Conservation (phyloP, 2,888 invertebrate genomes). For the Mesorhabditis spiculigera region DNA sequence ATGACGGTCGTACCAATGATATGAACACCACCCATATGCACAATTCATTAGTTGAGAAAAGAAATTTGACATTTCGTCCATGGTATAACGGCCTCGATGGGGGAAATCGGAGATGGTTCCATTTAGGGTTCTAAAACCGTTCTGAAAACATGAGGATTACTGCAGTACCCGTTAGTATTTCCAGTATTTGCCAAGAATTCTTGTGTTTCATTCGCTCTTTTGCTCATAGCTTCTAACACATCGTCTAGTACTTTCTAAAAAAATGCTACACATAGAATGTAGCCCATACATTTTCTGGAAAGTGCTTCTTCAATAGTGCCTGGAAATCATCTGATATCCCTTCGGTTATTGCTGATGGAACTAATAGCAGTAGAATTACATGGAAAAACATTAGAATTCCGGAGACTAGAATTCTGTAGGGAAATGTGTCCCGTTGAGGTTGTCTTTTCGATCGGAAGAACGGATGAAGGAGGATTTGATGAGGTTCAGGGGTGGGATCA, state of each 20-base stretch:
- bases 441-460: background rate
- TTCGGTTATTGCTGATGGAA: background rate
- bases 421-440: background rate
- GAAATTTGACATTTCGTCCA: slow-evolving; percentile 6
- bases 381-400: background rate
- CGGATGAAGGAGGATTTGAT: background rate
- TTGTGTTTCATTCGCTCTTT: slow-evolving; percentile 1
- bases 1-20: background rate
- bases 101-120: slow-evolving; percentile 1
- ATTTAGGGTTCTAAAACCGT: background rate
- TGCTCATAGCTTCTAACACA: background rate
- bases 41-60: background rate
- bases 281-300: slow-evolving; percentile 1
- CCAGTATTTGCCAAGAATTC: background rate
- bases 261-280: background rate
- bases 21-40: background rate
- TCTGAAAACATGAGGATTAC: background rate
- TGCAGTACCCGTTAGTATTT: background rate
- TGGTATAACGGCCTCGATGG: background rate
- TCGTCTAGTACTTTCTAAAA: background rate
- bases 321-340: background rate
- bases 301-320: background rate
- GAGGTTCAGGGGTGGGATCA: too few relatives aligned
- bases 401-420: background rate
- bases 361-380: background rate